Evolutionary conservation across 1,140 invertebrate genomes (phyloP), one percentile per base, ranked within the genome.

Genomic region (Pseudomyrmex sp.): DNA sequence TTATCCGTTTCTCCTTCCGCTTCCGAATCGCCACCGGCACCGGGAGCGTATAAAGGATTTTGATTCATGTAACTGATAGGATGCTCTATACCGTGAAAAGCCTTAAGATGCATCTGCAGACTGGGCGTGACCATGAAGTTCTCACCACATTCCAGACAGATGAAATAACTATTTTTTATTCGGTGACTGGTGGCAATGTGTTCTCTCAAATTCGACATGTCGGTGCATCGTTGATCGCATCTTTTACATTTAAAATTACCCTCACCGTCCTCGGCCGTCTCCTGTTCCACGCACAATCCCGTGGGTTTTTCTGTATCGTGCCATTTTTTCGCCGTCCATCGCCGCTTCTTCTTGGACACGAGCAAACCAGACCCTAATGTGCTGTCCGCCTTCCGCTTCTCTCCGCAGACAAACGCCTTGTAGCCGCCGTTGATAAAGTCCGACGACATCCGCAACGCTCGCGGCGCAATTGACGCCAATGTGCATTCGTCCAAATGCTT

Each of bases 141-240:
- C 82, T 96, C 94, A 1, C 96, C 96, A 88, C 96, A 97, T 89
- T 97, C 96, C 90, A 96, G 92, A 88, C 96, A 97, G 74, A 96
- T 89, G 20, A 94, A 95, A 88, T 96, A 96, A 61, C 95, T 94
- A 73, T 94, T 95, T 26, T 94, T 95, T 12, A 95, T 94, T 74
- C 96, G 94, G 85, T 95, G 95, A 91, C 95, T 95, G 2, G 83
- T 90, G 0, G 93, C 92, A 15, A 96, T 94, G 85, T 97, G 96
- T 15, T 90, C 87, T 65, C 95, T 94, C 83, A 96, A 92, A 1
- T 87, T 69, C 12, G 92, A 23, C 84, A 94, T 95, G 58, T 94
- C 90, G 13, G 88, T 85, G 48, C 92, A 93, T 18, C 82, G 87
- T 77, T 92, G 91, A 66, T 93, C 90, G 82, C 96, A 96, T 58